Evolutionary conservation across 2,888 invertebrate species (phyloP), one percentile per base, ranked within the genome.

Genomic region (Scaptomyza flava): DNA sequence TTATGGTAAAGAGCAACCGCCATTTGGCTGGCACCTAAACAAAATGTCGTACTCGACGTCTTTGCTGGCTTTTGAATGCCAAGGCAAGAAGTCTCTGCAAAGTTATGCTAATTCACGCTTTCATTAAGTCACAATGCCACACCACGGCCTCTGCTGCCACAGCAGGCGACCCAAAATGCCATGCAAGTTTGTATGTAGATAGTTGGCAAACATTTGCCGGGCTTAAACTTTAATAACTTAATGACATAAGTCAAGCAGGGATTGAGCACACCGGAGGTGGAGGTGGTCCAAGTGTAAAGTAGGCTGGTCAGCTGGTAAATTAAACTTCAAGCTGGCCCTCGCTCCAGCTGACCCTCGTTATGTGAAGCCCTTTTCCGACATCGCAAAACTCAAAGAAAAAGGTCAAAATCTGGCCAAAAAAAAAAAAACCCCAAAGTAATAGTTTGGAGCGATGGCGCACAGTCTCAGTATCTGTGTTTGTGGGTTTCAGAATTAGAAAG

Each of bases 281-380:
- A 17, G 9, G 43, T 45, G 47, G 68, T 54, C 65, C 67, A 63
- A 79, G 77, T 75, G 78, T 54, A 82, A 82, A 82, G 78, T 76
- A 82, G 82, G 76, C 81, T 84, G 83, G 87, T 81, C 81, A 82
- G 83, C 79, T 70, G 79, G 76, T 78, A 87, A 86, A 87, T 86
- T 86, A 69, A 83, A 66, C 78, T 79, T 61, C 54, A 75, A 68
- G 60, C 66, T 68, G 66, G 54, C 23, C 56, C 52, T 17, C 14
- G 34, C 34, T 30, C 56, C 43, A 58, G 66, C 69, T 78, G 86
- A 86, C 86, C 86, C 86, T 86, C 78, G 84, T 86, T 86, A 87
- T 71, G 64, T 41, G 41, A 17, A 54, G 61, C 63, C 62, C 53
- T 69, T 77, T 58, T 71, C 72, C 53, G 65, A 66, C 61, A 45